Conservation (phyloP, 2,888 invertebrate genomes). For the Metopia argyrocephala region DNA sequence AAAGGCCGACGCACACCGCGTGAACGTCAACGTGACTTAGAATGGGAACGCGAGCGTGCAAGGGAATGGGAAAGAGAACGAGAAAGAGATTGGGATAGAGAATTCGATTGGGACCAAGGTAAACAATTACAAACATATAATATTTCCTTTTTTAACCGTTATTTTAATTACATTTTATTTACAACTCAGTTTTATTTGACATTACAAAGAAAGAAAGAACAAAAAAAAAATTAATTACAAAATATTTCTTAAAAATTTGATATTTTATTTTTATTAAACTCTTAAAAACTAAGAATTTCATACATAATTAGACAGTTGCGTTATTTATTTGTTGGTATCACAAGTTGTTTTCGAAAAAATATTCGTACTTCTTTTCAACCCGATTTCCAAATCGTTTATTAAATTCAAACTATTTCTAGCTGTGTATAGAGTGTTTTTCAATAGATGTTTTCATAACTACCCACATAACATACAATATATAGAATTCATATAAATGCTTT, state of each 20-base stretch:
- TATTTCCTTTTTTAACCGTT: slow-evolving; percentile 19
- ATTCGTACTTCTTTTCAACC: background rate
- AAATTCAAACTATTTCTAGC: background rate
- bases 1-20: slow-evolving; percentile 69
- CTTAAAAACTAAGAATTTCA: slow-evolving; percentile 3
- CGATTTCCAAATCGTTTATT: too few species aligned
- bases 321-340: background rate
- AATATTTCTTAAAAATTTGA: slow-evolving; percentile 6
- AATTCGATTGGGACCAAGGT: slow-evolving; percentile 78
- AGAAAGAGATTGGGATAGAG: slow-evolving; percentile 78
- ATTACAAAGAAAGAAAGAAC: background rate
- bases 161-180: slow-evolving; percentile 28
- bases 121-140: slow-evolving; percentile 66
- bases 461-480: background rate
- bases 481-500: background rate
- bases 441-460: background rate
- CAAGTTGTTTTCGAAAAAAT: background rate
- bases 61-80: slow-evolving; percentile 78
- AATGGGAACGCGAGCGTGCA: slow-evolving; percentile 77
- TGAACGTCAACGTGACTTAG: slow-evolving; percentile 74
- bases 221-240: background rate
- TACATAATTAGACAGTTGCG: slow-evolving; percentile 28
- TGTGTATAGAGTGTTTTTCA: background rate
- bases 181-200: slow-evolving; percentile 8
- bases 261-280: too few species aligned